A percentile compares a stretch with the other conserved stretches of the same genome.
These are phyloP conservation scores for Oikopleura vanhoeffeni DNA, from an alignment of 23 tunicate genomes.

Conservation along the genomic window DNA sequence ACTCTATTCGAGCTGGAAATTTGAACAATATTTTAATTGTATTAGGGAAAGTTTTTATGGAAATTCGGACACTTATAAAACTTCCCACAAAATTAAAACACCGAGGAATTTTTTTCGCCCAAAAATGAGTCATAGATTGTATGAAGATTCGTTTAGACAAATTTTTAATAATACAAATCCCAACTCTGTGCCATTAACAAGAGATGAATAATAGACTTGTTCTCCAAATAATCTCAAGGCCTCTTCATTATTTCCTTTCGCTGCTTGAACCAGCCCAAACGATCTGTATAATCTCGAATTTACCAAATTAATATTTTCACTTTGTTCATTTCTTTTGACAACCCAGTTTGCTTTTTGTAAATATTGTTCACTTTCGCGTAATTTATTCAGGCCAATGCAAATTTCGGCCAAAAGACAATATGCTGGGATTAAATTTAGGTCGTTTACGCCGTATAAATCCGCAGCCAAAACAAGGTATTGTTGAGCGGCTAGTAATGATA, in stretches of 20 bases:
- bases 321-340: neutral
- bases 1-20: too few species aligned
- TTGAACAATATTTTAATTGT: too few species aligned
- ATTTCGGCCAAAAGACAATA: neutral
- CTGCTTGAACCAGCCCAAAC: conserved; percentile 4
- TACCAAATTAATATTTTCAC: neutral
- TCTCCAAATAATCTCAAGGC: neutral
- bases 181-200: neutral
- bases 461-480: neutral
- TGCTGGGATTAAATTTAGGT: neutral
- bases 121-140: too few species aligned
- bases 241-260: conserved; percentile 9
- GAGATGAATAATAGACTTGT: conserved; percentile 6
- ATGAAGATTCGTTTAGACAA: too few species aligned
- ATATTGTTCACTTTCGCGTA: neutral
- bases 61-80: too few species aligned
- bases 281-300: neutral
- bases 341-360: conserved; percentile 13
- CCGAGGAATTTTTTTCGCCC: too few species aligned
- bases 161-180: too few species aligned
- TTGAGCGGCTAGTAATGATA: neutral
- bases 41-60: too few species aligned
- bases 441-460: neutral
- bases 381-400: conserved; percentile 9
- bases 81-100: too few species aligned